A percentile compares a stretch with the other conserved stretches of the same genome.
These are phyloP conservation scores for Leucophora obtusa DNA, from an alignment of 2,888 invertebrate genomes.

Conservation along the genomic window DNA sequence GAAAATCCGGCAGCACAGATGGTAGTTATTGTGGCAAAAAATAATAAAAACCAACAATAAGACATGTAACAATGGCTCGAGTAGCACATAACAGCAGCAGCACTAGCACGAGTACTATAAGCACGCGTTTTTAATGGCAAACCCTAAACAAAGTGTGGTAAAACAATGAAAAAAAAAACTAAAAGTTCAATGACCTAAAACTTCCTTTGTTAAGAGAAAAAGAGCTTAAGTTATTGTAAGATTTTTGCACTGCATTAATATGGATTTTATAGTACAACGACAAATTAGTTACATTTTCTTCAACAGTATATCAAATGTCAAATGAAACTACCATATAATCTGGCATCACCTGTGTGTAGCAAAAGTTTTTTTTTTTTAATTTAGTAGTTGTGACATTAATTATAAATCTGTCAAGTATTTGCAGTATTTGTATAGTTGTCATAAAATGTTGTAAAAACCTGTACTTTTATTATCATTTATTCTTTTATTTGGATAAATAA, in stretches of 20 bases:
- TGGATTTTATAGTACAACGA: background rate
- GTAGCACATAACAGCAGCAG: background rate
- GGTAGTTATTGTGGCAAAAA: background rate
- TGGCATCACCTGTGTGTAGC: background rate
- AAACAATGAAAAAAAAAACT: constrained; percentile 8
- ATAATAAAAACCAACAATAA: background rate
- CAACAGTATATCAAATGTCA: background rate
- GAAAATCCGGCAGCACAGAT: background rate
- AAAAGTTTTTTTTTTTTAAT: too few species aligned
- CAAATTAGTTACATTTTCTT: background rate
- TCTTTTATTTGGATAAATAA: too few species aligned
- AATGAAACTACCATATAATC: background rate
- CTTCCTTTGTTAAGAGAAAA: constrained; percentile 49
- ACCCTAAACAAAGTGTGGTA: background rate
- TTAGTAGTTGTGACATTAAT: background rate
- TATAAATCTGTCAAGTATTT: background rate
- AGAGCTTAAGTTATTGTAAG: background rate
- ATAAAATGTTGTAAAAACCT: background rate
- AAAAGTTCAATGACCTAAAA: constrained; percentile 58
- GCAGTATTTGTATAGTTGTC: background rate
- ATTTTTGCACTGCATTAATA: background rate
- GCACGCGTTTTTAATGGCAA: background rate
- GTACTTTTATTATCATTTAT: background rate
- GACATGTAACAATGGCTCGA: background rate
- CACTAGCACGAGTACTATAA: background rate